A percentile compares a stretch with the other conserved stretches of the same genome.
These are phyloP conservation scores for Potamilus streckersoni DNA, from an alignment of 1,140 invertebrate genomes.

Conservation along the genomic window DNA sequence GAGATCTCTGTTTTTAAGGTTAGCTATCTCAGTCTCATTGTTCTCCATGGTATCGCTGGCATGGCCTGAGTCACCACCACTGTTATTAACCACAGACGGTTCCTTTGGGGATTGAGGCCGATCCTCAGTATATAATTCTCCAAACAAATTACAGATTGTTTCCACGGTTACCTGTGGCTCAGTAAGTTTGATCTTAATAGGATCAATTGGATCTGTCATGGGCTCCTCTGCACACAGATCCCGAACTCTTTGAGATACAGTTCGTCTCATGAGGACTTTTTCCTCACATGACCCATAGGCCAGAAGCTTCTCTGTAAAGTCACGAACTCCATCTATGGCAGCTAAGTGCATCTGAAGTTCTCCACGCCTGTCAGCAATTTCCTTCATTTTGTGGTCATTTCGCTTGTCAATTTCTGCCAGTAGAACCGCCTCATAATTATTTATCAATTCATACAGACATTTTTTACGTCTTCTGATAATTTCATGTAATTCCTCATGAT, in stretches of 20 bases:
- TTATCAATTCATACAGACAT: slow-evolving; percentile 48
- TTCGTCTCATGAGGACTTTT: slow-evolving; percentile 54
- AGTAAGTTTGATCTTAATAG: slow-evolving; percentile 33
- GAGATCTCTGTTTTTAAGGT: slow-evolving; percentile 4
- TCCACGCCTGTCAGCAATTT: slow-evolving; percentile 37
- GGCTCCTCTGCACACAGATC: slow-evolving; percentile 55
- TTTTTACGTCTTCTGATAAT: slow-evolving; percentile 46
- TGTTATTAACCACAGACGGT: not conserved
- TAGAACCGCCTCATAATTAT: slow-evolving; percentile 52
- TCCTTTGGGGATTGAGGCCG: not conserved
- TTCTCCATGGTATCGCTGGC: slow-evolving; percentile 35
- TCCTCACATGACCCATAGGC: slow-evolving; percentile 59
- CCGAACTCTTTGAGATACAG: slow-evolving; percentile 55
- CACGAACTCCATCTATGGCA: slow-evolving; percentile 52
- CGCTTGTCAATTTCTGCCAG: slow-evolving; percentile 49
- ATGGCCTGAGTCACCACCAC: slow-evolving; percentile 27
- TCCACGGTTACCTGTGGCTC: slow-evolving; percentile 55
- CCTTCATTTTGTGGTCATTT: slow-evolving; percentile 40
- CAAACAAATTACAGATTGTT: slow-evolving; percentile 60
- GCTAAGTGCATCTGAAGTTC: slow-evolving; percentile 47
- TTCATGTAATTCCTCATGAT: slow-evolving; percentile 40
- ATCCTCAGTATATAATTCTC: slow-evolving; percentile 36
- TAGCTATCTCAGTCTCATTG: slow-evolving; percentile 26
- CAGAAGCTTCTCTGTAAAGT: slow-evolving; percentile 57
- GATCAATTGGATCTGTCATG: slow-evolving; percentile 31